Base-by-base conservation (phyloP, 1,140 invertebrate genomes). In the Rhynchophorus ferrugineus region DNA sequence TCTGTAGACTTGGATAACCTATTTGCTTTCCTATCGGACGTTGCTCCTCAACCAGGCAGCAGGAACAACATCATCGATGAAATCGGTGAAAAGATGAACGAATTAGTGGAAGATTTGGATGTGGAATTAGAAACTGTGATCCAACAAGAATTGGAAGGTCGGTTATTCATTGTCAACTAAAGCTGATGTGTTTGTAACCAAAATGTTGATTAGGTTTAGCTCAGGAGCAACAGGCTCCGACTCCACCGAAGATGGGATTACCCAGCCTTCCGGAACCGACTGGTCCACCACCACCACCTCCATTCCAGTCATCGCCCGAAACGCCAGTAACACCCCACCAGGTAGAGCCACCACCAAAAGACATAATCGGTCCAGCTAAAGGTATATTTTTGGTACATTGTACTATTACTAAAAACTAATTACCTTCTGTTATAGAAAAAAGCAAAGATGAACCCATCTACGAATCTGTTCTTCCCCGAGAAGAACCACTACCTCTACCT, bases 1-100 rank as follows among this genome's bases (percentile, higher is more conserved):
- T 87, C 87, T 0, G 84, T 95, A 0, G 91, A 95, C 67, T 74
- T 96, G 42, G 92, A 96, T 68, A 91, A 93, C 71, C 75, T 96
- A 61, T 96, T 95, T 71, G 89, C 89, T 39, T 96, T 96, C 67
- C 73, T 96, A 6, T 87, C 87, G 0, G 89, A 92, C 53, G 82
- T 89, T 11, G 84, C 89, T 11, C 73, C 75, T 2, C 61, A 78
- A 69, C 65, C 71, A 34, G 71, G 73, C 3, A 68, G 72, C 34
- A 71, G 75, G 3, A 64, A 63, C 39, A 60, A 64, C 20, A 81
- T 87, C 6, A 84, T 91, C 11, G 85, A 89, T n/a, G 86, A 90
- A 67, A 90, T 91, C 39, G 86, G 85, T 3, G 80, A 85, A 60
- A 81, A 83, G 62, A 91, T 92, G 85, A 81, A 88, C 61, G 77